Evolutionary conservation across 2,888 invertebrate species (phyloP).

Genomic region (Brenthis daphne): DNA sequence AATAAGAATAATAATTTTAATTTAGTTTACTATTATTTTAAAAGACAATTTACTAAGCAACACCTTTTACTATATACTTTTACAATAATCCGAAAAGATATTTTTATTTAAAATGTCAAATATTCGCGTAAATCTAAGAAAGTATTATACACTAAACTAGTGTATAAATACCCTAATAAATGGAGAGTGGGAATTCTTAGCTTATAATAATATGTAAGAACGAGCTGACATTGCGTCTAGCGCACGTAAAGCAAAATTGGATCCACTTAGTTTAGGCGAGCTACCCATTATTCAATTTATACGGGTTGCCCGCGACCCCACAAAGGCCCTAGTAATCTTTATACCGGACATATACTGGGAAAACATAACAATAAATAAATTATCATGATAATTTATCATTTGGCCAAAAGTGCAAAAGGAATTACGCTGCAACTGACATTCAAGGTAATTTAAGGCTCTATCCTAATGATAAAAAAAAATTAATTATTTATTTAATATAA

Average conservation of each 20-base stretch:
- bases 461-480: no score
- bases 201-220: slow-evolving; percentile 35
- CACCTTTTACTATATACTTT: no score
- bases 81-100: no score
- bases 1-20: no score
- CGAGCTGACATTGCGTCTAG: slow-evolving; percentile 41
- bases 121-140: not conserved
- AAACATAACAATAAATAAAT: slow-evolving; percentile 16
- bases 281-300: slow-evolving; percentile 75
- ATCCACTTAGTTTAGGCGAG: slow-evolving; percentile 69
- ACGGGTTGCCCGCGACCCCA: slow-evolving; percentile 53
- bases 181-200: slow-evolving; percentile 27
- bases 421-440: slow-evolving; percentile 2
- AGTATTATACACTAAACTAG: slow-evolving; percentile 4
- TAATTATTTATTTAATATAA: no score
- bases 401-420: not conserved
- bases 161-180: slow-evolving; percentile 18
- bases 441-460: no score
- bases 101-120: no score
- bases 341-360: slow-evolving; percentile 46
- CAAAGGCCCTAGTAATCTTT: slow-evolving; percentile 50
- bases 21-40: no score
- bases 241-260: slow-evolving; percentile 68
- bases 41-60: no score
- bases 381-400: slow-evolving; percentile 10